A percentile compares a stretch with the other conserved stretches of the same genome.
Conservation (phyloP, 1,140 invertebrate genomes). For the Pseudachorutes palmiensis region DNA sequence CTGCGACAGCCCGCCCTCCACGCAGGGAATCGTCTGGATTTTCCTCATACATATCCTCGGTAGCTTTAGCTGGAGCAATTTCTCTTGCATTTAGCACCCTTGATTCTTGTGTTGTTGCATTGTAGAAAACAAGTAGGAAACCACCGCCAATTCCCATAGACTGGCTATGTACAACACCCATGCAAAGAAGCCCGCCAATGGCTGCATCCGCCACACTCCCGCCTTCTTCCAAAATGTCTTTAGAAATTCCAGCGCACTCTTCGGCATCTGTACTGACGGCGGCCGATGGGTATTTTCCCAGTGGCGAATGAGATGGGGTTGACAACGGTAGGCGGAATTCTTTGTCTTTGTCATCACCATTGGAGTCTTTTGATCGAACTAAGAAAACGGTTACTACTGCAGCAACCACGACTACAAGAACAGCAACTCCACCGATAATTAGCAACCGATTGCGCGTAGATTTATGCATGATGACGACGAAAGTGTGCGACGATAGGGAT, state of each 20-base stretch:
- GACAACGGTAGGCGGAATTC: background rate
- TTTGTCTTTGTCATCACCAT: background rate
- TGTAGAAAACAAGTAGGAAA: slow-evolving; percentile 73
- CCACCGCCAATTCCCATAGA: slow-evolving; percentile 84
- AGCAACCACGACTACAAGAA: background rate
- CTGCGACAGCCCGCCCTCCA: slow-evolving; percentile 59
- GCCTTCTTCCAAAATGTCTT: slow-evolving; percentile 45
- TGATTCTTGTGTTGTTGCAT: slow-evolving; percentile 34
- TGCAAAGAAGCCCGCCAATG: slow-evolving; percentile 73
- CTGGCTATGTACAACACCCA: slow-evolving; percentile 72
- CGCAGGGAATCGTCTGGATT: slow-evolving; percentile 46
- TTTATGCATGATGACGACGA: too few relatives aligned
- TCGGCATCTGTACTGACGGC: slow-evolving; percentile 41
- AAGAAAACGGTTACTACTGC: background rate
- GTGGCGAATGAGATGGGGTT: slow-evolving; percentile 10
- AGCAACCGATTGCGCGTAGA: too few relatives aligned
- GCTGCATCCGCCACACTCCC: slow-evolving; percentile 83
- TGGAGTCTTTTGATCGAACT: background rate
- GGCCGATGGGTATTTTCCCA: slow-evolving; percentile 37
- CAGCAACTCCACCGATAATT: too few relatives aligned
- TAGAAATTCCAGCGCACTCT: slow-evolving; percentile 41
- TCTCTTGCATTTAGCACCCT: slow-evolving; percentile 66
- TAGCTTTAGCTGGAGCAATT: slow-evolving; percentile 60
- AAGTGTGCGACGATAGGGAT: too few relatives aligned
- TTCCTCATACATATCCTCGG: slow-evolving; percentile 59